These are phyloP conservation scores for Vulpes lagopus DNA, from an alignment of 2,113 vertebrate genomes.

Conservation along the genomic window DNA sequence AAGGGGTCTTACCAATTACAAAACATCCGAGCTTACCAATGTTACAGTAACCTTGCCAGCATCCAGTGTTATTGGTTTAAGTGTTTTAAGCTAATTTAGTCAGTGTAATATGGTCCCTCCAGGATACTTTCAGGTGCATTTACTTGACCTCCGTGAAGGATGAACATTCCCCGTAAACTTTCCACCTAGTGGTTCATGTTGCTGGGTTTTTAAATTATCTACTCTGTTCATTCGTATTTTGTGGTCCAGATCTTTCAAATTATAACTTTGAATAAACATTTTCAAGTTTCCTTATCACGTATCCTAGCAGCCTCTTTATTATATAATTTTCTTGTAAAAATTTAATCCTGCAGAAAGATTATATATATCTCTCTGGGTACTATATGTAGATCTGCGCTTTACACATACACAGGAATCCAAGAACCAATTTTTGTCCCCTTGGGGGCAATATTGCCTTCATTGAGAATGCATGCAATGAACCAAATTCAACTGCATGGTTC, in stretches of 20 bases:
- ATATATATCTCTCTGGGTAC: too few species aligned
- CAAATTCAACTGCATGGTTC: background rate
- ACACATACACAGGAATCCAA: background rate
- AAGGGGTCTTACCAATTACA: conserved; percentile 31
- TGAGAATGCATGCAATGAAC: background rate
- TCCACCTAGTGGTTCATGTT: background rate
- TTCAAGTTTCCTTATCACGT: background rate
- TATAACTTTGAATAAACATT: background rate
- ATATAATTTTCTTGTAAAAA: conserved; percentile 27
- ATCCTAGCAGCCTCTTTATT: background rate
- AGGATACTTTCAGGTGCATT: background rate
- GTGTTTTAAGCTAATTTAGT: background rate
- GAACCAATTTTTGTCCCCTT: background rate
- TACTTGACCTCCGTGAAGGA: background rate
- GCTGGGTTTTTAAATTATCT: background rate
- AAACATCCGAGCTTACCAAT: background rate
- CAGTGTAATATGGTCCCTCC: background rate
- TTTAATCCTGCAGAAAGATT: background rate
- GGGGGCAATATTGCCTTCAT: background rate
- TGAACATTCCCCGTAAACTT: background rate
- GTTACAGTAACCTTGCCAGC: background rate
- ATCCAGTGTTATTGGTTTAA: background rate
- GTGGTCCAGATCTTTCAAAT: background rate
- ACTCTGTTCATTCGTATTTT: background rate
- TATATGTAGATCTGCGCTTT: background rate